Conservation (phyloP, 2,797 vertebrate species). For the Hozukius guyotensis region DNA sequence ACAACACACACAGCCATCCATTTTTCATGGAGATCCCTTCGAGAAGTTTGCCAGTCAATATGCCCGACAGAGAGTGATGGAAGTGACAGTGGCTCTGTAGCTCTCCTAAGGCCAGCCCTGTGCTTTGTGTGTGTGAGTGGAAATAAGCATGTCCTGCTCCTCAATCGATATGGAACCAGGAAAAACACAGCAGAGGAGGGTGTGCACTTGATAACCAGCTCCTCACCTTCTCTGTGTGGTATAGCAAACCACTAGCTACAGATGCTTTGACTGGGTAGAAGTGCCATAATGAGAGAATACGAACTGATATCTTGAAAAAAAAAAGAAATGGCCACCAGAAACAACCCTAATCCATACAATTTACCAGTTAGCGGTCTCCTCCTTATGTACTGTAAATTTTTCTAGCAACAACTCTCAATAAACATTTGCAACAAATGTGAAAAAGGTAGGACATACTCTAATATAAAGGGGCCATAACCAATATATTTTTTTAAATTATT, state of each 20-base stretch:
- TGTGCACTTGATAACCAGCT: not conserved
- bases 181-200: not conserved
- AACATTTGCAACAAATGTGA: not conserved
- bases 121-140: not conserved
- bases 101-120: slow-evolving; percentile 8
- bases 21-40: slow-evolving; percentile 40
- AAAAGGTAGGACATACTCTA: not conserved
- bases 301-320: not conserved
- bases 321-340: not conserved
- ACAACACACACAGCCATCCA: slow-evolving; percentile 9
- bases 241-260: not conserved
- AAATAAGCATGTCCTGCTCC: not conserved
- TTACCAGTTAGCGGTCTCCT: not conserved
- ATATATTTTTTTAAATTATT: not conserved
- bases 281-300: not conserved
- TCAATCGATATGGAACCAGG: not conserved
- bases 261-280: not conserved
- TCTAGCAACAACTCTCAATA: not conserved
- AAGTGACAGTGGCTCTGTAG: slow-evolving; percentile 5
- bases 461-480: not conserved
- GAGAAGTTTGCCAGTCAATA: slow-evolving; percentile 56
- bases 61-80: slow-evolving; percentile 39
- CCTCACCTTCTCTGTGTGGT: not conserved
- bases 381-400: not conserved
- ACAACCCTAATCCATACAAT: not conserved